These are phyloP conservation scores for Melipona beecheii DNA, from an alignment of 2,888 invertebrate genomes.

Conservation along the genomic window DNA sequence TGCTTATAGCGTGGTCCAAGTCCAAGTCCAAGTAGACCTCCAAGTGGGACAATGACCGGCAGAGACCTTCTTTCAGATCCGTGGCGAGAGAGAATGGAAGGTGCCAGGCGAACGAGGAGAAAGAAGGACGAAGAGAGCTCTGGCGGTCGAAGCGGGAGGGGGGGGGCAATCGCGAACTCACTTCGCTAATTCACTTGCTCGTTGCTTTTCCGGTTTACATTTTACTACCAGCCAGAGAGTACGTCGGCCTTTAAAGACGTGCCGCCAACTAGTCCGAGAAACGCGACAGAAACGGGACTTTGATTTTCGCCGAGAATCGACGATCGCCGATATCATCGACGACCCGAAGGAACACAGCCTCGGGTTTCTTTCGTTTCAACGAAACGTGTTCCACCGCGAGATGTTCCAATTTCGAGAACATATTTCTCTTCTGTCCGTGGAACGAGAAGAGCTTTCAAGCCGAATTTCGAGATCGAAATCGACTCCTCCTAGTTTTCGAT, in stretches of 20 bases:
- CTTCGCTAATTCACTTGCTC: conserved; percentile 80
- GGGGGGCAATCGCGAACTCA: conserved; percentile 72
- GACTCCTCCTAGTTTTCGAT: too few species aligned
- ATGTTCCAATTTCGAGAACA: background rate
- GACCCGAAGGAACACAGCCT: background rate
- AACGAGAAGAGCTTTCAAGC: too few species aligned
- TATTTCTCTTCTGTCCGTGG: too few species aligned
- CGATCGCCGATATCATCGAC: background rate
- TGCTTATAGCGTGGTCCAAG: conserved; percentile 76
- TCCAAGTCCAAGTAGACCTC: conserved; percentile 80
- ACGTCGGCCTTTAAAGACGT: conserved; percentile 69
- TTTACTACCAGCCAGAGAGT: conserved; percentile 71
- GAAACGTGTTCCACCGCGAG: background rate
- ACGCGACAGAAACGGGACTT: conserved; percentile 52
- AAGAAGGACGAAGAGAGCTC: conserved; percentile 62
- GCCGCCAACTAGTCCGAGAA: conserved; percentile 31
- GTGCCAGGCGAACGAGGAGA: conserved; percentile 66
- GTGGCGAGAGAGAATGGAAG: conserved; percentile 71
- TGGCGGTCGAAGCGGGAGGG: background rate
- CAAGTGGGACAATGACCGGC: conserved; percentile 84
- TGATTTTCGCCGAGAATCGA: conserved; percentile 32
- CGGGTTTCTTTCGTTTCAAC: background rate
- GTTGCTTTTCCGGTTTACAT: conserved; percentile 80
- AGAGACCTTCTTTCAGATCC: conserved; percentile 83
- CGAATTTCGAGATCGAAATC: background rate